Percentiles rank a stretch among this genome's conserved stretches.
Evolutionary conservation across 2,888 invertebrate species (phyloP).

Genomic region (Oscheius sp.): DNA sequence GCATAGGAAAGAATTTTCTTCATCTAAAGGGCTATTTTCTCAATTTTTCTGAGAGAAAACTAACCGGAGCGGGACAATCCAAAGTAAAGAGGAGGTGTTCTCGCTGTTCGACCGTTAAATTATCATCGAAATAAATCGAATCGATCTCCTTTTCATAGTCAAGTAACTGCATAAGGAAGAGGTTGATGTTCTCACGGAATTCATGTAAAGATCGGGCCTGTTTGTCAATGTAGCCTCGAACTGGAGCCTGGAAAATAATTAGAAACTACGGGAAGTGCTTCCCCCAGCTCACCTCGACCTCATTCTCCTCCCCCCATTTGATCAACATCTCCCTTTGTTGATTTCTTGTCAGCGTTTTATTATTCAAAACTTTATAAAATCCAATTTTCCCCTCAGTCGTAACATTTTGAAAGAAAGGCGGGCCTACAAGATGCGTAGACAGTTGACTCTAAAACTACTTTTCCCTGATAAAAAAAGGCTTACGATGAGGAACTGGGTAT

Average conservation of each 20-base stretch:
- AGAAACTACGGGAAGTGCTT: too few relatives aligned
- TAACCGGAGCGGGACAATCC: background rate
- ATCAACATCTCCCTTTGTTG: background rate
- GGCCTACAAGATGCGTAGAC: too few relatives aligned
- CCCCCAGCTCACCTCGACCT: background rate
- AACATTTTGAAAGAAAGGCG: background rate
- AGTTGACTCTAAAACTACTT: too few relatives aligned
- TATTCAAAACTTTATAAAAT: constrained; percentile 2
- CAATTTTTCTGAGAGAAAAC: too few relatives aligned
- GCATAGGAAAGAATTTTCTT: constrained; percentile 1
- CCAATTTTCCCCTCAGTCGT: background rate
- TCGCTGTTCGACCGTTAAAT: background rate
- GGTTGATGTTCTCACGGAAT: background rate
- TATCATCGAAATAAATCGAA: constrained; percentile 4
- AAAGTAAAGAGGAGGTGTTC: background rate
- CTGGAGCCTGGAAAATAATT: background rate
- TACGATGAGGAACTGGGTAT: too few relatives aligned
- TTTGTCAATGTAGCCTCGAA: background rate
- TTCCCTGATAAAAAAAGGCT: too few relatives aligned
- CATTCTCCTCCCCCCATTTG: constrained; percentile 9
- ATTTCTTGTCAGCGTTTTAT: constrained; percentile 3
- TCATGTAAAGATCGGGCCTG: background rate
- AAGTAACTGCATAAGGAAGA: background rate
- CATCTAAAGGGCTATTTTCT: background rate
- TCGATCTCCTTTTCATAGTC: constrained; percentile 17